Base-by-base conservation (phyloP, 1,140 invertebrate species). In the Drosophila repletoides region DNA sequence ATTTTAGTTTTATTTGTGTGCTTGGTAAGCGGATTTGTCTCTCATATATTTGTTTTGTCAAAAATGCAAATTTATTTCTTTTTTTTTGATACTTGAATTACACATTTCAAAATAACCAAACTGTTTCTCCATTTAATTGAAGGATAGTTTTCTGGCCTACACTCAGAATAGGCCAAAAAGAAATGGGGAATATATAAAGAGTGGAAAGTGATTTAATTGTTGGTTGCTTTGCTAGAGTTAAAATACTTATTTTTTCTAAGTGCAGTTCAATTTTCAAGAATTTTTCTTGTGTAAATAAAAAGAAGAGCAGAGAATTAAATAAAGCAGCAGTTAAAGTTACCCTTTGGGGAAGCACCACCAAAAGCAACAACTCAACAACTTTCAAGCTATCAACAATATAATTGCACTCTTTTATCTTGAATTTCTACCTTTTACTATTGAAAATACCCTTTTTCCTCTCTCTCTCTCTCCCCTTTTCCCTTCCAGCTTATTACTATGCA, bases 1-100 rank as follows among this genome's bases (percentile, higher is more conserved):
- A 38, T 49, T 59, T 31, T 36, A 38, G 38, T 59, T 33, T 41
- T 19, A 49, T 48, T 59, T 49, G 22, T 49, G 22, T 15, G 43
- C 17, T 17, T 29, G 31, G 28, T 59, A 48, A 59, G 33, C 43
- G 33, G 56, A 48, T 59, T 59, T 59, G 33, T 59, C 6, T 12
- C 12, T 12, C 3, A 3, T 10, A 5, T 14, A 12, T 12, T 12
- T 5, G 14, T 34, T 34, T 14, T 14, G 3, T 34, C 14, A n/a
- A n/a, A n/a, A n/a, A n/a, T 31, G 7, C 29, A 1, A 10, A n/a
- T 31, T 10, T 4, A 10, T n/a, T 31, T 10, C 9, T n/a, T n/a
- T n/a, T n/a, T n/a, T n/a, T n/a, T n/a, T n/a, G n/a, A n/a, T n/a
- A n/a, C n/a, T n/a, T n/a, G n/a, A n/a, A n/a, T n/a, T n/a, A n/a